Conservation (phyloP, 2,888 invertebrate species). For the Acleris laterana region DNA sequence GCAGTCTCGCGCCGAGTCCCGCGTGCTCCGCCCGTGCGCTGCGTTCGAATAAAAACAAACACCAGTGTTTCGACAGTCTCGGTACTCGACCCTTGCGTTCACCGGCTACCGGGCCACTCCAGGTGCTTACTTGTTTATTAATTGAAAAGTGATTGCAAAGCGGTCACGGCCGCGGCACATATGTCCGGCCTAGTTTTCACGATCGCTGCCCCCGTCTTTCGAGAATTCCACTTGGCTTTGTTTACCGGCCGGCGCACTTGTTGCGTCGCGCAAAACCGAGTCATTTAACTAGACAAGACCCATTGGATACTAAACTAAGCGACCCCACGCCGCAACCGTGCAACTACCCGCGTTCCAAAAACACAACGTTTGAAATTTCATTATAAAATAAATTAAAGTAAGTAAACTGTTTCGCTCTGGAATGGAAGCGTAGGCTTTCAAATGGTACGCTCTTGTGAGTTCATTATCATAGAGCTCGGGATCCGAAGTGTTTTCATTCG, state of each 20-base stretch:
- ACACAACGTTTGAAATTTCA: constrained; percentile 16
- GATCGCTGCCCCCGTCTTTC: constrained; percentile 61
- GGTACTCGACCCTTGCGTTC: constrained; percentile 47
- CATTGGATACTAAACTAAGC: constrained; percentile 6
- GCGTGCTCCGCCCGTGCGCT: constrained; percentile 49
- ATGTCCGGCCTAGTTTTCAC: constrained; percentile 84
- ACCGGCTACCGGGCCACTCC: constrained; percentile 63
- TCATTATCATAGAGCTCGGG: constrained; percentile 31
- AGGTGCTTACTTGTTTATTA: constrained; percentile 81
- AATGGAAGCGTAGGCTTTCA: constrained; percentile 28
- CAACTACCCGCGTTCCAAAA: constrained; percentile 24
- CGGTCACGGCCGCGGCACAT: constrained; percentile 82
- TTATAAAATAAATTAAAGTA: constrained; percentile 35
- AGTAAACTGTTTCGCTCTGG: constrained; percentile 26
- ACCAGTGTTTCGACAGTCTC: constrained; percentile 3
- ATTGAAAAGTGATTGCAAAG: constrained; percentile 83
- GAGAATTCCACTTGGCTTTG: constrained; percentile 74
- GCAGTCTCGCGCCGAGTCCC: constrained; percentile 59
- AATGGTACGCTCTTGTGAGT: constrained; percentile 36
- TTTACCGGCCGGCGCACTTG: constrained; percentile 60
- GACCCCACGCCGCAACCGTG: constrained; percentile 1
- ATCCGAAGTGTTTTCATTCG: constrained; percentile 34
- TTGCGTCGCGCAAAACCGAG: constrained; percentile 38
- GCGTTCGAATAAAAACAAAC: constrained; percentile 42
- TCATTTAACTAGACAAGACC: constrained; percentile 1